Evolutionary conservation across 2,113 vertebrate species (phyloP), one percentile per base, ranked within the genome.

Genomic region (Oreamnos americanus): DNA sequence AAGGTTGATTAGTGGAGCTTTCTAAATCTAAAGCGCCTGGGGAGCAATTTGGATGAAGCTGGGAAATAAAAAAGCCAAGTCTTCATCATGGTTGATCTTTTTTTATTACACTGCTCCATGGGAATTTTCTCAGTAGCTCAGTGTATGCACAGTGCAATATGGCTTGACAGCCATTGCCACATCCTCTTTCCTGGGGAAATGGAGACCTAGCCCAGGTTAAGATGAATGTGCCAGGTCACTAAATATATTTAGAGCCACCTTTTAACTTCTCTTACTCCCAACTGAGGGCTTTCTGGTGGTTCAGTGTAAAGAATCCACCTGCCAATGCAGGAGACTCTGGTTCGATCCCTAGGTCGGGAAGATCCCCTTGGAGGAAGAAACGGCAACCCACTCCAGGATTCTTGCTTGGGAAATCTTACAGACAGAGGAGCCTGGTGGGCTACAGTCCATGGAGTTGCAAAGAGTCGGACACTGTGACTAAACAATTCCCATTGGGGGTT

Each of bases 81-180:
- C 97, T 97, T 98, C 98, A 96, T 97, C 95, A 19, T 30, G 97
- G 97, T 91, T 96, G 88, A 97, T 98, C 89, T 92, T 94, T 89
- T 81, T 45, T 45, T 87, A 93, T 90, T 94, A 64, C 87, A 81
- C 88, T 0, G 1, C 53, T 94, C 91, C 96, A 53, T 81, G 95
- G 97, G 92, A 93, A 94, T 97, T 97, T 98, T 89, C 87, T 98
- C 87, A 53, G 97, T 96, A 95, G 64, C 47, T 88, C 67, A 36
- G 78, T 51, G 53, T 36, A 47, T 2, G 1, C 79, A 26, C 45
- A 67, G 92, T 74, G 33, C 62, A 94, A 91, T 53, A 0, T 30
- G 47, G 26, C 21, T 83, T 53, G 67, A 89, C 45, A 51, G 87
- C 90, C 87, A 92, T 89, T 91, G 76, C 83, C 81, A 60, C 83